A percentile compares a stretch with the other conserved stretches of the same genome.
These are phyloP conservation scores for Lordiphosa mommai DNA, from an alignment of 1,140 invertebrate species.

Conservation along the genomic window DNA sequence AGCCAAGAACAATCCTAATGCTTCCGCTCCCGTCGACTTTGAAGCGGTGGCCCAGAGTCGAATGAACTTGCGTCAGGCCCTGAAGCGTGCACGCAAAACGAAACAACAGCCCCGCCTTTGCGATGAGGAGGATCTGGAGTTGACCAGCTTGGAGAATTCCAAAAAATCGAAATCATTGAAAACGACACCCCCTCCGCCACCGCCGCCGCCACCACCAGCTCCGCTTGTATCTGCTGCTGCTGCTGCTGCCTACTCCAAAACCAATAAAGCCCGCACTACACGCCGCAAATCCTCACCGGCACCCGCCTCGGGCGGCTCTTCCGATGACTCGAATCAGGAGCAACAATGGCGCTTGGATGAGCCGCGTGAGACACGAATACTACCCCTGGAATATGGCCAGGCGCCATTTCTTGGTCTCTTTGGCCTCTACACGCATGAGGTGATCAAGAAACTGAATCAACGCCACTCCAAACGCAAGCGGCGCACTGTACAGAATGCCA, in stretches of 20 bases:
- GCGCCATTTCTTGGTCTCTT: slow-evolving; percentile 70
- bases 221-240: background rate
- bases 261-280: slow-evolving; percentile 8
- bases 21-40: slow-evolving; percentile 2
- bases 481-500: slow-evolving; percentile 70
- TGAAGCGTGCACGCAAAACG: slow-evolving; percentile 63
- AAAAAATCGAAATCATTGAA: slow-evolving; percentile 16
- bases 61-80: slow-evolving; percentile 62
- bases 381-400: slow-evolving; percentile 60
- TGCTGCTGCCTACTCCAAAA: background rate
- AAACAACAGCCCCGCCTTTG: slow-evolving; percentile 56
- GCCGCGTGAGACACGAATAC: slow-evolving; percentile 46
- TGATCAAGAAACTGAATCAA: slow-evolving; percentile 62
- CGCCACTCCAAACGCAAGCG: slow-evolving; percentile 74
- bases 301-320: slow-evolving; percentile 53
- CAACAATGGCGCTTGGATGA: slow-evolving; percentile 56
- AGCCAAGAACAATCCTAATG: background rate
- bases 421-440: slow-evolving; percentile 58
- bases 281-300: slow-evolving; percentile 16
- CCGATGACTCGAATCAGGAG: slow-evolving; percentile 59
- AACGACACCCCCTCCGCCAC: slow-evolving; percentile 1
- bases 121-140: slow-evolving; percentile 52
- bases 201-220: background rate
- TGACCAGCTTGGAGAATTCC: slow-evolving; percentile 29
- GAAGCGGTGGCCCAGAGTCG: slow-evolving; percentile 51